phyloP scores from a whole-genome alignment of 2,113 vertebrate genomes.

The Merops nubicus region DNA sequence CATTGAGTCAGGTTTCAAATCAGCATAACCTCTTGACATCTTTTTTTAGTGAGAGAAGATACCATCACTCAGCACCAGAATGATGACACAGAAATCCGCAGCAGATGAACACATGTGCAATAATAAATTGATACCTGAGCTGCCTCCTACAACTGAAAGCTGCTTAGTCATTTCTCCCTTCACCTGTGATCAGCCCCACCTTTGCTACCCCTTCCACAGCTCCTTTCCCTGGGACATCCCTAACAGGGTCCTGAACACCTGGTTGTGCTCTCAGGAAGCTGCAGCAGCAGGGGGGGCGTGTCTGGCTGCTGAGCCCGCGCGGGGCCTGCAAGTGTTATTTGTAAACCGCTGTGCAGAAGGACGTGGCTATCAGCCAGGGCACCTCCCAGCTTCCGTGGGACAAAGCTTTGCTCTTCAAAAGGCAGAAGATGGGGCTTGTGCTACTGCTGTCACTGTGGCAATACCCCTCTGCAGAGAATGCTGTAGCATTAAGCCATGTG shows the following conservation, averaged over 20 bases:
- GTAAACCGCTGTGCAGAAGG: background rate
- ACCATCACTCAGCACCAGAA: background rate
- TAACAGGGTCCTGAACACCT: background rate
- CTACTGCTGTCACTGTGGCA: background rate
- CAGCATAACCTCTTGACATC: background rate
- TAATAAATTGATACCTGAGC: background rate
- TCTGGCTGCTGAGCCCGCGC: background rate
- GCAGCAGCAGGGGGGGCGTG: background rate
- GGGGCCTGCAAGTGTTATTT: background rate
- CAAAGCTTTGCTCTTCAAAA: background rate
- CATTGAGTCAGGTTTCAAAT: slow-evolving; percentile 2
- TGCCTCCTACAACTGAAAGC: background rate
- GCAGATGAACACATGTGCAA: background rate
- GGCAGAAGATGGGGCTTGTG: background rate
- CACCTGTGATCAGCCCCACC: background rate
- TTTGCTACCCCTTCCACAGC: background rate
- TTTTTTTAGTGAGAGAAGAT: background rate
- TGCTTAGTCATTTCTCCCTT: background rate
- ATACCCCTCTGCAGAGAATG: background rate
- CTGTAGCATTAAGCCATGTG: background rate
- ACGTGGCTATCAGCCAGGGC: background rate
- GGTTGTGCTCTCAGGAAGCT: background rate
- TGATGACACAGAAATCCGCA: slow-evolving; percentile 1
- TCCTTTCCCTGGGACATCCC: background rate
- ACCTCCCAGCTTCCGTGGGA: background rate